Evolutionary conservation across 2,797 vertebrate species (phyloP), one percentile per base, ranked within the genome.

Genomic region (Naso thynnoides): DNA sequence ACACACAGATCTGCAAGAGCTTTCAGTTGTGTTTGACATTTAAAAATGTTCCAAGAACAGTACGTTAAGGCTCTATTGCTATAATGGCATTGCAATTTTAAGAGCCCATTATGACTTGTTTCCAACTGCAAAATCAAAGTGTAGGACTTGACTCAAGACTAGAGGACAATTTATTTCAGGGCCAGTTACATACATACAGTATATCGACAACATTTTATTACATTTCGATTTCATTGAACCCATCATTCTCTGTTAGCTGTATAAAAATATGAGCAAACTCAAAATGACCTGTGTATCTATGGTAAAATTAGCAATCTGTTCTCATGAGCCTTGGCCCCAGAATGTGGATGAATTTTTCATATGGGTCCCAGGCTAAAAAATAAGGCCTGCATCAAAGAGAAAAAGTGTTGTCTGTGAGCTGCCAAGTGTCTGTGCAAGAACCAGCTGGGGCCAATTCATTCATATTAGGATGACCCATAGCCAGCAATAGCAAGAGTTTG

Each of bases 381-480:
- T 75, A 84, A 80, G 60, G 45, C 57, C 19, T 45, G 73, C 53
- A 78, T 80, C 76, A 75, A 53, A 65, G 71, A 42, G 63, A 57
- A 82, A 88, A 80, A 74, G 74, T 88, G 79, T 66, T 76, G 72
- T 71, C 53, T 11, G 31, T 70, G 18, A 44, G 70, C 77, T 88
- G 85, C 75, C 77, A 87, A 84, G 68, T 71, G 58, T 38, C 62
- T 65, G 72, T 49, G 74, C 60, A 73, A 58, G 49, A 76, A 79
- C 79, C 83, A 78, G 57, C 83, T 70, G 66, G 73, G 72, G 53
- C 59, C 70, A 69, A 82, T 90, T 86, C 80, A 81, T 90, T 86
- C 84, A 73, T 81, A 90, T 86, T 82, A 82, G 67, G 53, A 73
- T 24, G 59, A 48, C 76, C 76, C 59, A 73, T 61, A 62, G 62